These are phyloP conservation scores for Pilophorus perplexus DNA, from an alignment of 2,888 invertebrate species.

Conservation along the genomic window DNA sequence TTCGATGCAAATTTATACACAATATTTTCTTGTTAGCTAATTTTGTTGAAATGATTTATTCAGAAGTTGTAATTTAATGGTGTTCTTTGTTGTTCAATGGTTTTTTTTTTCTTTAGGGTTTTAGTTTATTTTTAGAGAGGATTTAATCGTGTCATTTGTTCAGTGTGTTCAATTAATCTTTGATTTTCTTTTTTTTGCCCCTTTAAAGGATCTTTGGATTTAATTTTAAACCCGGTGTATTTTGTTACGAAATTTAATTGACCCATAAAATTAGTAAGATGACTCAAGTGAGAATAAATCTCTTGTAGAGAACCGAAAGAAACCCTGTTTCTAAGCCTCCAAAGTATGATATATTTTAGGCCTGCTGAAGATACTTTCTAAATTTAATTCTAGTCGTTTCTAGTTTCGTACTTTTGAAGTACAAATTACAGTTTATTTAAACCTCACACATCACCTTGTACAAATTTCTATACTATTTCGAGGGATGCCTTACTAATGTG, in stretches of 20 bases:
- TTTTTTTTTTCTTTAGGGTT: not conserved
- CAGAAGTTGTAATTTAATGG: not conserved
- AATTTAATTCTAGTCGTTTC: not conserved
- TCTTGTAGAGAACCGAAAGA: too few species aligned
- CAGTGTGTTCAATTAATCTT: too few species aligned
- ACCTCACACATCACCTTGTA: not conserved
- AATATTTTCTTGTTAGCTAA: not conserved
- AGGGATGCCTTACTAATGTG: not conserved
- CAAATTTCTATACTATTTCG: not conserved
- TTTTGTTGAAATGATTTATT: not conserved
- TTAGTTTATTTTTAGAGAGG: not conserved
- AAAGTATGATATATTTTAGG: too few species aligned
- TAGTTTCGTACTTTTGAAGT: not conserved
- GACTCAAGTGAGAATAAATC: too few species aligned
- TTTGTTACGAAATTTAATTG: too few species aligned
- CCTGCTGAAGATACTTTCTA: too few species aligned
- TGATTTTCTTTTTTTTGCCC: too few species aligned
- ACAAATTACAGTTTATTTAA: not conserved
- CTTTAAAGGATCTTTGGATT: too few species aligned
- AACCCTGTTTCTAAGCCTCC: too few species aligned
- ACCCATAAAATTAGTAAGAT: too few species aligned
- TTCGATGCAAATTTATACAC: not conserved
- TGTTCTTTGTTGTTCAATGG: not conserved
- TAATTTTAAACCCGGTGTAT: too few species aligned
- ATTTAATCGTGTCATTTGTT: too few species aligned